Conservation (phyloP, 1,140 invertebrate species). For the Cotesia glomerata region DNA sequence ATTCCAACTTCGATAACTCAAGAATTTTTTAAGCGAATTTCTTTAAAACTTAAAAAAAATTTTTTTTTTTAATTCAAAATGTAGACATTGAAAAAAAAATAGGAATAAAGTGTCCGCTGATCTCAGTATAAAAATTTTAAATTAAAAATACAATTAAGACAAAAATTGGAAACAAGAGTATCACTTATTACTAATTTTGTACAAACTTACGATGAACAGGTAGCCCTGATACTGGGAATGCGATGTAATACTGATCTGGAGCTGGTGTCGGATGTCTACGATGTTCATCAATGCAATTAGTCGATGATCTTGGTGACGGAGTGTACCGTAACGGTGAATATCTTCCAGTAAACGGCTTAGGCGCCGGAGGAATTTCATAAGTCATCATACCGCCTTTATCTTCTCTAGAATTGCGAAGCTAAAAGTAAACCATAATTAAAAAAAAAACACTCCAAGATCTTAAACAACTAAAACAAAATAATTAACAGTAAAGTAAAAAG, state of each 20-base stretch:
- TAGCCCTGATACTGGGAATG: conserved; percentile 63
- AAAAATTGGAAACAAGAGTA: no score
- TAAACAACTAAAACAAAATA: not conserved
- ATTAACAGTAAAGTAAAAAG: not conserved
- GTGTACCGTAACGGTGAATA: conserved; percentile 47
- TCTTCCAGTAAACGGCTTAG: conserved; percentile 54
- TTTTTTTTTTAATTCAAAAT: no score
- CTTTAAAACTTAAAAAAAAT: no score
- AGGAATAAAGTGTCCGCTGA: no score
- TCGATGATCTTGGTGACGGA: conserved; percentile 39
- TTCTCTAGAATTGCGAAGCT: conserved; percentile 50
- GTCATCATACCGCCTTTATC: conserved; percentile 51
- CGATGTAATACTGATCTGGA: conserved; percentile 61
- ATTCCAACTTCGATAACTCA: no score
- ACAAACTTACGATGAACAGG: conserved; percentile 57
- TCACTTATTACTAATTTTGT: no score
- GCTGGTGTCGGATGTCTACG: conserved; percentile 35
- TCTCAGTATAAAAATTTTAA: no score
- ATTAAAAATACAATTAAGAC: no score
- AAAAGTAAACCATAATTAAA: not conserved
- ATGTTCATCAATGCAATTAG: conserved; percentile 43
- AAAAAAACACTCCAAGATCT: not conserved
- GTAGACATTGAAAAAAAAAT: no score
- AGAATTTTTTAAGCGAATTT: no score
- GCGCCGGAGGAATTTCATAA: conserved; percentile 61